Evolutionary conservation across 2,888 invertebrate species (phyloP).

Genomic region (Lepidonotus clava): DNA sequence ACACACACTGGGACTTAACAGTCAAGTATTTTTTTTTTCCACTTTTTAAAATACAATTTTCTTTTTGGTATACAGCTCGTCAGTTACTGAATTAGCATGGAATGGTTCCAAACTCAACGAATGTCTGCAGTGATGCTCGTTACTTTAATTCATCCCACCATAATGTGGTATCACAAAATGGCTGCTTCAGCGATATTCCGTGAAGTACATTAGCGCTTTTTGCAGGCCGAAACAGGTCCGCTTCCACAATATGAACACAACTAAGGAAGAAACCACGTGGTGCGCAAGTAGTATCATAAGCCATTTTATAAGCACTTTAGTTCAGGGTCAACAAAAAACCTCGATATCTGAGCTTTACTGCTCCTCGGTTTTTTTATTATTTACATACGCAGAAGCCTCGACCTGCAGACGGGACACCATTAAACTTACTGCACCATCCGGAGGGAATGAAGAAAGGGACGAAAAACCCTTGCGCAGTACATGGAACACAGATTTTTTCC

Average conservation of each 20-base stretch:
- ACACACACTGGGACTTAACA: too few species aligned
- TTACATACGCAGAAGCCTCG: neutral
- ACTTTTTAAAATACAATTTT: neutral
- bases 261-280: neutral
- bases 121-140: neutral
- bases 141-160: too few species aligned
- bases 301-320: too few species aligned
- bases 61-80: neutral
- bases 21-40: too few species aligned
- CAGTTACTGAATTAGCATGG: neutral
- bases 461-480: neutral
- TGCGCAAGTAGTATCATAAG: too few species aligned
- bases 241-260: neutral
- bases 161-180: too few species aligned
- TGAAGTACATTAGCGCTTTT: too few species aligned
- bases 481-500: neutral
- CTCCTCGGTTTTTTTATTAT: neutral
- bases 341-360: too few species aligned
- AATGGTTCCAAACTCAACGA: slow-evolving; percentile 14
- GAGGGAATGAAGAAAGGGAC: neutral
- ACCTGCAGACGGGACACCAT: neutral
- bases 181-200: too few species aligned
- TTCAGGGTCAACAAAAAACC: too few species aligned
- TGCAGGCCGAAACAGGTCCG: neutral
- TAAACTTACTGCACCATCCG: neutral